phyloP scores from a whole-genome alignment of 2,113 vertebrate genomes.

The Dicerorhinus sumatrensis region DNA sequence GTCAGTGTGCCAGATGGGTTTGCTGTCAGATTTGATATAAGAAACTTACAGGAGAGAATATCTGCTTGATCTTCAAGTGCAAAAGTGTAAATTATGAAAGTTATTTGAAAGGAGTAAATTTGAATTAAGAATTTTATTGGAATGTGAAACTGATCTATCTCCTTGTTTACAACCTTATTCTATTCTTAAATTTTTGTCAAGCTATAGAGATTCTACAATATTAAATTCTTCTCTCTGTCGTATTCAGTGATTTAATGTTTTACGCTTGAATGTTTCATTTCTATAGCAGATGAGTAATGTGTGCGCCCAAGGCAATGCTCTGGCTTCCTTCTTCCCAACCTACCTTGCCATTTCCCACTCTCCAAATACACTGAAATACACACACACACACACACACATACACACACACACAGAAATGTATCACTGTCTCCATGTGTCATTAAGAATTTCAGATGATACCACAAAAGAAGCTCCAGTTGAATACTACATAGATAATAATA shows the following conservation, averaged over 20 bases:
- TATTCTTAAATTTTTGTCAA: background rate
- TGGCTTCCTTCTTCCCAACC: background rate
- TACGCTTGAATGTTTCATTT: constrained; percentile 18
- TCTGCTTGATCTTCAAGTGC: background rate
- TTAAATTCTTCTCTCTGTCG: background rate
- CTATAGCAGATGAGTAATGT: background rate
- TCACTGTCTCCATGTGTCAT: background rate
- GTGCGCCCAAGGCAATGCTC: background rate
- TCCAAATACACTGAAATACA: background rate
- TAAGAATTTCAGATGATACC: background rate
- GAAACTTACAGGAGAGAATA: background rate
- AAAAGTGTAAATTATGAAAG: background rate
- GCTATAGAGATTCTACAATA: background rate
- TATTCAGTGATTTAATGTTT: constrained; percentile 38
- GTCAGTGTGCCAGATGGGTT: background rate
- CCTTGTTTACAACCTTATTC: background rate
- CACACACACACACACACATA: background rate
- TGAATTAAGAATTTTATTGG: constrained; percentile 25
- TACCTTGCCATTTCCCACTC: background rate
- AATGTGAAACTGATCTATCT: background rate
- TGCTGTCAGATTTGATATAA: background rate
- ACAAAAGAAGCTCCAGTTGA: background rate
- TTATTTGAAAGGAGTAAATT: background rate
- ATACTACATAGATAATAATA: background rate
- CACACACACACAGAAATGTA: background rate